Conservation (phyloP, 1,140 invertebrate genomes). For the Paralvinella palmiformis region DNA sequence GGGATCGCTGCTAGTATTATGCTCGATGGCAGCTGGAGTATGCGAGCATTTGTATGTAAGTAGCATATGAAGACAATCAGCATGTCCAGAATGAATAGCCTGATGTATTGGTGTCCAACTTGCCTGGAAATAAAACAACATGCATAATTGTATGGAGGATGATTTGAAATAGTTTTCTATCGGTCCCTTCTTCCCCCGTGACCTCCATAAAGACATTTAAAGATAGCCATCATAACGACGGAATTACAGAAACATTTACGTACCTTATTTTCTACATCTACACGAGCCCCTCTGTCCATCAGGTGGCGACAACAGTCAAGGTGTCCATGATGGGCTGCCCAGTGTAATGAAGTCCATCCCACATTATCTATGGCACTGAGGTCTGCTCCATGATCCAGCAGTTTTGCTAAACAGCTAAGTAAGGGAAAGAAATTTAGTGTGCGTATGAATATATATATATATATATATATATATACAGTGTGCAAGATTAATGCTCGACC, state of each 20-base stretch:
- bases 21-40: constrained; percentile 18
- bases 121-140: constrained; percentile 26
- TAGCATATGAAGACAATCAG: constrained; percentile 30
- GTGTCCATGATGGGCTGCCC: constrained; percentile 34
- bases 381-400: constrained; percentile 34
- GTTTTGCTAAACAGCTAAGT: constrained; percentile 19
- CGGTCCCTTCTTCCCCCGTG: too few species aligned
- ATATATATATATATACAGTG: too few species aligned
- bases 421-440: not conserved
- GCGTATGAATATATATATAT: not conserved
- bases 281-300: constrained; percentile 32
- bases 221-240: not conserved
- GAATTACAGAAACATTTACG: constrained; percentile 17
- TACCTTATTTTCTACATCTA: constrained; percentile 31
- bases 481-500: too few species aligned
- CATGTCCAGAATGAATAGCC: constrained; percentile 30
- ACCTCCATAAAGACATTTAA: not conserved
- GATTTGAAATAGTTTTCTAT: too few species aligned
- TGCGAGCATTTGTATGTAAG: constrained; percentile 26
- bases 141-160: too few species aligned
- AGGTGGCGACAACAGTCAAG: constrained; percentile 32
- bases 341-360: constrained; percentile 38
- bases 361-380: constrained; percentile 30
- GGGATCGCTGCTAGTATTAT: not conserved
- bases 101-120: constrained; percentile 38